Conservation (phyloP, 2,797 vertebrate species). For the Chiloscyllium punctatum region DNA sequence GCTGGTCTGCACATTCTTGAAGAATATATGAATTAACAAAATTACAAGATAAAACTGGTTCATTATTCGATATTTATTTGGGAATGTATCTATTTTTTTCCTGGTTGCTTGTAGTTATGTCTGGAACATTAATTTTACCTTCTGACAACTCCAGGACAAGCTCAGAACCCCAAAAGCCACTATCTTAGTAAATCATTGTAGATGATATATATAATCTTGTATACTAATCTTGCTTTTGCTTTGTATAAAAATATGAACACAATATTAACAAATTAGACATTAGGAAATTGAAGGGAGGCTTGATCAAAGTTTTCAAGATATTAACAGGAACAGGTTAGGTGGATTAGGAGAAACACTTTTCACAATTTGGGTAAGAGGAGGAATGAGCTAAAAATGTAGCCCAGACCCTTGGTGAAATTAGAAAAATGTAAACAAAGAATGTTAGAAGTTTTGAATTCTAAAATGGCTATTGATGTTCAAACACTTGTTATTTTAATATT, state of each 20-base stretch:
- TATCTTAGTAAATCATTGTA: background rate
- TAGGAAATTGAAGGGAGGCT: too few relatives aligned
- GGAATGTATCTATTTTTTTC: too few relatives aligned
- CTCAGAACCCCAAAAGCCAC: background rate
- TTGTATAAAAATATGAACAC: background rate
- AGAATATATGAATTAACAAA: background rate
- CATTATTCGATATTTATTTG: background rate
- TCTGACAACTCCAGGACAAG: background rate
- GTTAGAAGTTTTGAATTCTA: background rate
- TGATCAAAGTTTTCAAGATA: too few relatives aligned
- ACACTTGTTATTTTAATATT: background rate
- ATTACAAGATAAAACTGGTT: background rate
- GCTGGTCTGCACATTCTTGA: background rate
- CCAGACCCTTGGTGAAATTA: background rate
- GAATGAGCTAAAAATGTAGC: background rate
- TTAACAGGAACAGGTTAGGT: too few relatives aligned
- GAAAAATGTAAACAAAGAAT: background rate
- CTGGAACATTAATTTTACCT: background rate
- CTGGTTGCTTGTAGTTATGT: background rate
- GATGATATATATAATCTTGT: background rate
- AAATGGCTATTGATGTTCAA: background rate
- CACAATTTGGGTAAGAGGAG: too few relatives aligned
- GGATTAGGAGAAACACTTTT: too few relatives aligned
- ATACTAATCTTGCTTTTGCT: background rate
- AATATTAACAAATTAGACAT: background rate